Percentiles rank a stretch among this genome's conserved stretches.
phyloP scores from a whole-genome alignment of 2,797 vertebrate genomes.

The Ctenopoma multispine region DNA sequence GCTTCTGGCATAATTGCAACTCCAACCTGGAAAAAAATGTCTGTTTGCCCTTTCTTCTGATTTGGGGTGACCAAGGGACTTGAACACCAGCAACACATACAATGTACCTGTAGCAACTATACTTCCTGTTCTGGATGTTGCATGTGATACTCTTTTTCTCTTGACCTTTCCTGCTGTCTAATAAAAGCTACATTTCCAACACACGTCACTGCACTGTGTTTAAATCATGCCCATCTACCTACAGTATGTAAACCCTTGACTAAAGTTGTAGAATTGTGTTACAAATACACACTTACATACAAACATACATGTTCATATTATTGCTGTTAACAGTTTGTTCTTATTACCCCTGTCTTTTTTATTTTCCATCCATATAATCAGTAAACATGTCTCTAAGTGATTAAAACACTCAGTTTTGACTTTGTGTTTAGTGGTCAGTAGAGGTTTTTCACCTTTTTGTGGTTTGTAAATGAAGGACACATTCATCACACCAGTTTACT shows the following conservation, averaged over 20 bases:
- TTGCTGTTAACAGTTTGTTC: too few species aligned
- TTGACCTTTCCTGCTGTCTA: slow-evolving; percentile 39
- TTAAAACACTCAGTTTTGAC: not conserved
- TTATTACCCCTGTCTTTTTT: too few species aligned
- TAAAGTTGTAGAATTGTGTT: not conserved
- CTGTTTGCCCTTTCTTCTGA: not conserved
- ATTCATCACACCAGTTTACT: too few species aligned
- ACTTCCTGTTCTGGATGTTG: not conserved
- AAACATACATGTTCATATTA: too few species aligned
- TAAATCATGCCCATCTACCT: not conserved
- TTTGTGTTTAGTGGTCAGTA: not conserved
- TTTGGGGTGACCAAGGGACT: not conserved
- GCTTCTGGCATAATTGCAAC: not conserved
- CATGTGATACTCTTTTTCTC: not conserved
- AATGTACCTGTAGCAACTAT: slow-evolving; percentile 14
- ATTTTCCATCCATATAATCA: too few species aligned
- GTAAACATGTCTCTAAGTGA: too few species aligned
- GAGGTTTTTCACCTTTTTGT: not conserved
- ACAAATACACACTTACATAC: not conserved
- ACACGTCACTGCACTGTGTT: not conserved
- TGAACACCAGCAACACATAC: not conserved
- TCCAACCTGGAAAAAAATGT: not conserved
- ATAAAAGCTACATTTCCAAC: slow-evolving; percentile 14
- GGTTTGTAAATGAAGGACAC: too few species aligned
- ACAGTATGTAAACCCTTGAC: not conserved